Evolutionary conservation across 1,140 invertebrate species (phyloP), one percentile per base, ranked within the genome.

Genomic region (Ooceraea biroi): DNA sequence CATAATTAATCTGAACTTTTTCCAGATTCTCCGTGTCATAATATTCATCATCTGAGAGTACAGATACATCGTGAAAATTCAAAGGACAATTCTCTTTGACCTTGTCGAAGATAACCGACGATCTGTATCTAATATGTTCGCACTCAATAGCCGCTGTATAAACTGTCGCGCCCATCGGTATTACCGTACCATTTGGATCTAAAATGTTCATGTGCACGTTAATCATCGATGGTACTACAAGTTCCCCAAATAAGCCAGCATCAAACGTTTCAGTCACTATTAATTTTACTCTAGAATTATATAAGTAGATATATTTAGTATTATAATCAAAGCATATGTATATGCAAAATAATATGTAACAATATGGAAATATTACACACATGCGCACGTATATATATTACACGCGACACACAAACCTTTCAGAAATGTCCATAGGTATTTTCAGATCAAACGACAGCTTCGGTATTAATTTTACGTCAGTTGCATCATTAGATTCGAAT

Each of bases 241-340:
- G 94, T 94, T 98, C 97, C 17, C 97, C 97, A 93, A 98, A 96
- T 27, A 97, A 90, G 2, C 96, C 97, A 82, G 96, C 96, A 95
- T 98, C 97, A 95, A 98, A 96, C 61, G 96, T 96, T 93, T 98
- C 97, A 66, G 97, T 97, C 1, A 97, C 95, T 25, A 97, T 91
- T 8, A 97, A 90, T 85, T 95, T 95, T 48, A 96, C 95, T 87
- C 96, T 96, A 66, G 88, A 92, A 92, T 57, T 80, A 57, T 17
- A 69, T 36, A 25, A 19, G 52, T 46, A 91, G 58, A 76, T 83
- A n/a, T 10, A 44, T 66, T 74, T 27, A 44, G 14, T 57, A 19
- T 36, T 41, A 78, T 58, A 5, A 30, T 46, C 55, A 50, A 48
- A 46, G 0, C 14, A n/a, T 17, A n/a, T 58, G 41, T 14, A 19